Base-by-base conservation (phyloP, 2,113 vertebrate species). In the Tautogolabrus adspersus region DNA sequence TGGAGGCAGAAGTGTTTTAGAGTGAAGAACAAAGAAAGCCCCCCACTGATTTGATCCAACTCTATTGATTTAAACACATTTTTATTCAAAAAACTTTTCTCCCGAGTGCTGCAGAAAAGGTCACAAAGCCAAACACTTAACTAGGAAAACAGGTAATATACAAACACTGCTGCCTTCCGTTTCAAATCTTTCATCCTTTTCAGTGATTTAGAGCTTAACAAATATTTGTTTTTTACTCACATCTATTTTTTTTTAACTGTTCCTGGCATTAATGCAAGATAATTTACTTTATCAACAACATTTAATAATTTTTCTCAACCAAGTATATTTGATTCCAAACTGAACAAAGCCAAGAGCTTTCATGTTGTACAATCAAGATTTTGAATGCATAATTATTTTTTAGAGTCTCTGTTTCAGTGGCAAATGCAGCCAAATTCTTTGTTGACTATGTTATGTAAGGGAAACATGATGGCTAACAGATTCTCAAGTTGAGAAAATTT, bases 41-140 rank as follows among this genome's bases (percentile, higher is more conserved):
- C 26, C 26, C 26, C 26, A 26, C 26, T 26, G 47, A 67, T 72
- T 66, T 66, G 63, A 78, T 82, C 13, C 22, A 75, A 51, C 44
- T 18, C 3, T 62, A 9, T 37, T 64, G n/a, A 77, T 69, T 77
- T 30, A 76, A 79, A 75, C 37, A 66, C 42, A 0, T n/a, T 30
- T 58, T 69, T 59, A 60, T 72, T 81, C 2, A 19, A 54, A 86
- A 56, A 65, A 19, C 2, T 60, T 55, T 46, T 54, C 58, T 10
- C n/a, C 19, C 49, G 44, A 51, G 23, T n/a, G 65, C 44, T 42
- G 56, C 10, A 59, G 26, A 21, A 66, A 66, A 61, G 18, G 60
- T 65, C 54, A 60, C 44, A 23, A 23, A 15, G 42, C 26, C 13
- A 40, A 51, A 23, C 16, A 12, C n/a, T 22, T 55, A 59, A 42